Base-by-base conservation (phyloP, 2,797 vertebrate genomes). In the Acropternis orthonyx region DNA sequence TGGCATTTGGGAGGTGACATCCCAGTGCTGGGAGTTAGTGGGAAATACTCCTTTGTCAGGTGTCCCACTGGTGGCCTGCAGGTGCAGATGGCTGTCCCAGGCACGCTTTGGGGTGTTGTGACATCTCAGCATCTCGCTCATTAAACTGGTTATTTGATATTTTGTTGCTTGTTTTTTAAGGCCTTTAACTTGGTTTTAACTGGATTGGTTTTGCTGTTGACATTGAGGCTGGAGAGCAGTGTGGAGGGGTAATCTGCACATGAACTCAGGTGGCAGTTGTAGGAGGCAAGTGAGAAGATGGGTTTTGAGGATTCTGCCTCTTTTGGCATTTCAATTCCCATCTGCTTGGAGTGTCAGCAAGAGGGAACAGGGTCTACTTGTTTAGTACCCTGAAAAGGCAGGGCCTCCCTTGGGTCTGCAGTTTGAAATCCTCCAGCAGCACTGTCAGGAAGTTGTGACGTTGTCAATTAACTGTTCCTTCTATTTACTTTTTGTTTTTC, bases 51-150 rank as follows among this genome's bases (percentile, higher is more conserved):
- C 3, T 43, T 77, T 1, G 0, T 49, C 26, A 22, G 28, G 5
- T 19, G 32, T 55, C 72, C 85, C 17, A 24, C 51, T 72, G 19
- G 27, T 8, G 46, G 48, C 65, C 65, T 76, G 76, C 24, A 65
- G 82, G 46, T 58, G 78, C 71, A 32, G 69, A 36, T 13, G 0
- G 24, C 55, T 67, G 37, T 65, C 62, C 62, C 39, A 14, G 20
- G 72, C 59, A 58, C 24, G 2, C 34, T 89, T 52, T 18, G 55
- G 65, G 49, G 7, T 32, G 30, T 68, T 78, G 72, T 32, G 2
- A 46, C 74, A 58, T 21, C 77, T 73, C 41, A 51, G 20, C 0
- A 0, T 52, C 43, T 87, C 2, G 0, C n/a, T 80, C 3, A 1
- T 77, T 67, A 32, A 55, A 16, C 24, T 43, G 13, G 32, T 49